These are phyloP conservation scores for Spondyliosoma cantharus DNA, from an alignment of 2,797 vertebrate species.

Conservation along the genomic window DNA sequence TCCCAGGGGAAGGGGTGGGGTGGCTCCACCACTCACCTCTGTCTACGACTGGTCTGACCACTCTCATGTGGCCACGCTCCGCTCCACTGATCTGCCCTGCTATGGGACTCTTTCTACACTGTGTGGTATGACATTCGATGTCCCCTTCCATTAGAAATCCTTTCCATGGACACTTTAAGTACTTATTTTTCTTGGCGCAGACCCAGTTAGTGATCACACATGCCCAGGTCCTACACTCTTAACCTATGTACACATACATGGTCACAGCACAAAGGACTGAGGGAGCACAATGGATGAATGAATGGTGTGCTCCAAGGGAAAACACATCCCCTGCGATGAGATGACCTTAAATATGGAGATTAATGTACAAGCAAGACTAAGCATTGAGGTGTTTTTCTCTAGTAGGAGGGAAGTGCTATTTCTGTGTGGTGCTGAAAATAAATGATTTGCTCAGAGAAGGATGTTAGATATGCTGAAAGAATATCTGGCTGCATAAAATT, in stretches of 20 bases:
- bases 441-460: conserved; percentile 3
- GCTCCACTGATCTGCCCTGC: conserved; percentile 61
- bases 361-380: neutral
- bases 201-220: conserved; percentile 40
- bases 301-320: conserved; percentile 22
- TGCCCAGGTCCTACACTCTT: conserved; percentile 17
- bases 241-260: conserved; percentile 43
- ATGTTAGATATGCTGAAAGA: conserved; percentile 10
- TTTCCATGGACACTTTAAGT: conserved; percentile 42
- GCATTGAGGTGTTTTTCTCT: conserved; percentile 14
- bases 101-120: conserved; percentile 59
- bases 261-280: conserved; percentile 27
- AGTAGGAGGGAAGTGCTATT: neutral
- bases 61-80: conserved; percentile 74
- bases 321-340: conserved; percentile 19
- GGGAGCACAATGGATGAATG: conserved; percentile 32
- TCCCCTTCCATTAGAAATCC: conserved; percentile 54
- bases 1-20: conserved; percentile 82
- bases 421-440: conserved; percentile 1
- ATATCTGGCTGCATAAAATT: conserved; percentile 56
- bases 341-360: conserved; percentile 21
- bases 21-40: conserved; percentile 71
- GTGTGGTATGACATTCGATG: conserved; percentile 72
- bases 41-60: conserved; percentile 80
- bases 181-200: conserved; percentile 44